Evolutionary conservation across 2,888 invertebrate genomes (phyloP).

Genomic region (Frankliniella intonsa): DNA sequence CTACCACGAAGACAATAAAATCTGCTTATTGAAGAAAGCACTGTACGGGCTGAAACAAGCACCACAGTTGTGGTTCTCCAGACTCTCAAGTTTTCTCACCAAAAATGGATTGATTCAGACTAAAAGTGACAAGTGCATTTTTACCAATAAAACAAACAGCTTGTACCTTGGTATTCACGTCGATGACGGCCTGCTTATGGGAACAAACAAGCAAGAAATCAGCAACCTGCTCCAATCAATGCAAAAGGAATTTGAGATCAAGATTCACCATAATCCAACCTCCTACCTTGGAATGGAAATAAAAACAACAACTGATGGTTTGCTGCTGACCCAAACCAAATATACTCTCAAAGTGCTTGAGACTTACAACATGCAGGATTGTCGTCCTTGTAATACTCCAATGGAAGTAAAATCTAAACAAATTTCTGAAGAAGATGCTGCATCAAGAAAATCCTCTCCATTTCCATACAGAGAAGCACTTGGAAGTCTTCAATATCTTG

Average conservation of each 20-base stretch:
- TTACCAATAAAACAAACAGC: neutral
- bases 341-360: conserved; percentile 31
- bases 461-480: neutral
- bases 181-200: neutral
- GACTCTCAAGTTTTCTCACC: neutral
- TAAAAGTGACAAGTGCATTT: conserved; percentile 20
- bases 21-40: conserved; percentile 29
- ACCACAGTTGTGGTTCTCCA: neutral
- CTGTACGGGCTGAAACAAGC: conserved; percentile 32
- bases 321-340: neutral
- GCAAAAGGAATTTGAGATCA: conserved; percentile 28
- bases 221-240: neutral
- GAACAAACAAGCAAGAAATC: neutral
- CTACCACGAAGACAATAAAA: neutral
- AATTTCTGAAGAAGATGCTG: too few species aligned
- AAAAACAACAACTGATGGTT: neutral
- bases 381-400: conserved; percentile 30
- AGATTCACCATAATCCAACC: neutral
- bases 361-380: conserved; percentile 31
- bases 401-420: too few species aligned
- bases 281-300: conserved; percentile 27
- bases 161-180: neutral
- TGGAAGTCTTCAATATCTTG: neutral
- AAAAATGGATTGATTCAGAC: neutral
- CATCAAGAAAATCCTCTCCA: too few species aligned